Evolutionary conservation across 2,888 invertebrate species (phyloP), one percentile per base, ranked within the genome.

Genomic region (Dione vanillae): DNA sequence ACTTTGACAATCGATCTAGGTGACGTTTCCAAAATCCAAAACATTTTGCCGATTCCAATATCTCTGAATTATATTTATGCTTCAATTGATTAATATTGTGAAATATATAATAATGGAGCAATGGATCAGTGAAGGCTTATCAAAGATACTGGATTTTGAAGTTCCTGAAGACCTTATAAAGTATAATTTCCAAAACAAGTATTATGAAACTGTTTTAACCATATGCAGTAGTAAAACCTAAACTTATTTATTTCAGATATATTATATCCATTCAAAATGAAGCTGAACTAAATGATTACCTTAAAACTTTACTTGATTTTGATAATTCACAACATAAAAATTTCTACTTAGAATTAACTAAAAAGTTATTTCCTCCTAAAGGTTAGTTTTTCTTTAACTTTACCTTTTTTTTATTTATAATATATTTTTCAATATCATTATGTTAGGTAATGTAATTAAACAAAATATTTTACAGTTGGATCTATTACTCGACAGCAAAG

Each of bases 241-340:
- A n/a, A 54, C n/a, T n/a, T n/a, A n/a, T 54, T 54, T 54, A 54
- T 77, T 92, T 59, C 84, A 97, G 97, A 45, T 96, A 96, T 78
- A 95, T 98, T 45, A 82, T 95, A 71, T 94, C 95, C 16, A 96
- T 98, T 77, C 94, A 96, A 79, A 95, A 95, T 80, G 95, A 95
- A 68, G 90, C 93, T 71, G 97, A 97, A 79, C 92, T 97, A 61
- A 96, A 96, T 78, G 96, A 97, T 71, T 97, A 97, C 80, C 95
- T 97, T 87, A 94, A 94, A 78, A 96, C 96, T 62, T 90, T 98
- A 59, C 83, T 98, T 0, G 95, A 97, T 85, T 94, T 94, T 74
- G 94, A 94, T 65, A 95, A 79, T 64, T 88, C 94, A 6, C 94
- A 95, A 69, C 97, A 97, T 82, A 94, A 94, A 70, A 89, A 94